A percentile compares a stretch with the other conserved stretches of the same genome.
Conservation (phyloP, 37 sponge, comb jelly and placozoan genomes). For the Chondrilla cf. caribensis region DNA sequence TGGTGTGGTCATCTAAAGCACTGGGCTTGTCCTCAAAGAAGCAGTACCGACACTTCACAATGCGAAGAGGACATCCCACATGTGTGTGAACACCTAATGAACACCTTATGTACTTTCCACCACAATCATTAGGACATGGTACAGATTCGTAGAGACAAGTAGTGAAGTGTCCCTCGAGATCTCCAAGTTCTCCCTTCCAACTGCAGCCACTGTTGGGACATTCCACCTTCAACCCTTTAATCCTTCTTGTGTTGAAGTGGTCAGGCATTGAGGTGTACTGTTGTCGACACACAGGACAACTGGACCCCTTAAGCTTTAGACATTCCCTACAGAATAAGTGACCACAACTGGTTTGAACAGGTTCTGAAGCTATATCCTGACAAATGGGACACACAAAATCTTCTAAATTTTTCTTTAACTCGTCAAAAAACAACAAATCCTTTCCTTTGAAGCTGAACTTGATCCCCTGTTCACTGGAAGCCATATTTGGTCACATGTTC, state of each 20-base stretch:
- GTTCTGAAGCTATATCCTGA: not conserved
- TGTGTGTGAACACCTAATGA: not conserved
- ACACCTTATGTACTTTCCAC: not conserved
- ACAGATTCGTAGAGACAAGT: not conserved
- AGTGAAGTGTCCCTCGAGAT: not conserved
- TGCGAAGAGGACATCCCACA: too few relatives aligned
- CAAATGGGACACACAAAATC: conserved; percentile 1
- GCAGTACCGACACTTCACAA: too few relatives aligned
- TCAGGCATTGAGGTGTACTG: not conserved
- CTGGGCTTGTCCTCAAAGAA: too few relatives aligned
- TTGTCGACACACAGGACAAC: not conserved
- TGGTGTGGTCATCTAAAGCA: too few relatives aligned
- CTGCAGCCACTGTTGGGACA: not conserved
- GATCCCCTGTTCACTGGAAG: not conserved
- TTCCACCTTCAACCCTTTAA: not conserved
- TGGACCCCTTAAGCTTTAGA: not conserved
- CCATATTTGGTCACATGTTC: too few relatives aligned
- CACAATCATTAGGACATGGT: not conserved
- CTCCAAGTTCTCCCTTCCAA: not conserved
- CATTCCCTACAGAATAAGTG: conserved; percentile 18
- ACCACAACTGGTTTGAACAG: conserved; percentile 10
- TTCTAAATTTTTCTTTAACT: not conserved
- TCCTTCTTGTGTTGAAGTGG: not conserved
- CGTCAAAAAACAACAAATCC: conserved; percentile 1
- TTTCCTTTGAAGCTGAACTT: not conserved